Evolutionary conservation across 2,888 invertebrate species (phyloP).

Genomic region (Chrysolina haemoptera): DNA sequence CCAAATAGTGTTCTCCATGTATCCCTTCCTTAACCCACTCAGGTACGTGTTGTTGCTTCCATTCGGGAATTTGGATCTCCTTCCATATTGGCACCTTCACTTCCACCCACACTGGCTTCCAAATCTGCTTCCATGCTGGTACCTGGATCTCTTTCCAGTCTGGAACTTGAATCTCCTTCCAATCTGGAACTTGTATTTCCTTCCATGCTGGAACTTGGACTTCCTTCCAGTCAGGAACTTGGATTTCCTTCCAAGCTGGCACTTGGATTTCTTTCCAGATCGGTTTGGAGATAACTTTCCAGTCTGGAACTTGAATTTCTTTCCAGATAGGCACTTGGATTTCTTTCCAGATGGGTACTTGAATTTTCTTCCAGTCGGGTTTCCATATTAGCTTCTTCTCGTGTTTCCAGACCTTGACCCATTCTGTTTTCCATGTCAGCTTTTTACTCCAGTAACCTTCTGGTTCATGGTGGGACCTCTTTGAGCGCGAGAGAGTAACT

Average conservation of each 20-base stretch:
- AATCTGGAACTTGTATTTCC: constrained; percentile 79
- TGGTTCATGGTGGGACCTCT: constrained; percentile 76
- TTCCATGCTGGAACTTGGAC: constrained; percentile 81
- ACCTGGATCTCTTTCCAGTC: constrained; percentile 78
- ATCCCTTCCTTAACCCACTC: constrained; percentile 85
- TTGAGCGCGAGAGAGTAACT: constrained; percentile 71
- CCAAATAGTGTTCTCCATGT: constrained; percentile 84
- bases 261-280: constrained; percentile 86
- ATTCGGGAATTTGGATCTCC: constrained; percentile 72
- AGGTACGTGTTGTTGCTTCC: constrained; percentile 82
- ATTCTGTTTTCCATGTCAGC: constrained; percentile 87
- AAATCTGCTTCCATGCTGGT: constrained; percentile 77
- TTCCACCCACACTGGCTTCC: constrained; percentile 79
- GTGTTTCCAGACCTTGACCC: constrained; percentile 83
- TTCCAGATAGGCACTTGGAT: constrained; percentile 85
- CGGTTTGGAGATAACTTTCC: constrained; percentile 82
- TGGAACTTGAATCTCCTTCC: constrained; percentile 79
- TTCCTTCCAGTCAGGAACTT: constrained; percentile 82
- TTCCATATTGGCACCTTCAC: constrained; percentile 76
- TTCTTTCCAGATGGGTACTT: constrained; percentile 78
- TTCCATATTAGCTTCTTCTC: constrained; percentile 83
- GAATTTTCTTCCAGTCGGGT: constrained; percentile 81
- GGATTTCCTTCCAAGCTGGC: constrained; percentile 83
- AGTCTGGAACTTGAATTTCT: constrained; percentile 83
- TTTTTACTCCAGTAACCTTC: constrained; percentile 87